Conservation (phyloP, 1,140 invertebrate species). For the Papilio helenus region DNA sequence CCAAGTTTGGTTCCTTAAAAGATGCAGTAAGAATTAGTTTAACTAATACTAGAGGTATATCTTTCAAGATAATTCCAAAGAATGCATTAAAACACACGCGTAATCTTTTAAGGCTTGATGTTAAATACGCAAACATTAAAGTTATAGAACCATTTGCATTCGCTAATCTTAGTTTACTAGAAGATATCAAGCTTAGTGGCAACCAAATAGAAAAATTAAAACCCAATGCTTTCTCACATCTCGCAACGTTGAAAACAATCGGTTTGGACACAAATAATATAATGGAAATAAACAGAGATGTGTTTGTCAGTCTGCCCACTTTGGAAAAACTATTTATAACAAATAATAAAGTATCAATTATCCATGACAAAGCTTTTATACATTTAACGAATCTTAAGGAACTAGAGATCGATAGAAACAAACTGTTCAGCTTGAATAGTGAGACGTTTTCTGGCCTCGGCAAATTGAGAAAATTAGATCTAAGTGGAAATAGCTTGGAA, state of each 20-base stretch:
- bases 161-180: slow-evolving; percentile 86
- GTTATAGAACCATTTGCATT: slow-evolving; percentile 87
- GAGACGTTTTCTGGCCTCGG: slow-evolving; percentile 88
- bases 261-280: slow-evolving; percentile 88
- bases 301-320: slow-evolving; percentile 87
- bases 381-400: slow-evolving; percentile 86
- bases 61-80: slow-evolving; percentile 87
- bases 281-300: slow-evolving; percentile 87
- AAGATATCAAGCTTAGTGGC: slow-evolving; percentile 86
- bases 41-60: slow-evolving; percentile 84
- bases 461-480: slow-evolving; percentile 85
- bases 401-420: slow-evolving; percentile 88
- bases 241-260: slow-evolving; percentile 85
- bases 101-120: slow-evolving; percentile 84
- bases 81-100: slow-evolving; percentile 85
- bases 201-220: slow-evolving; percentile 87
- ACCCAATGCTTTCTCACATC: slow-evolving; percentile 86
- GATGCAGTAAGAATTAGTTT: slow-evolving; percentile 86
- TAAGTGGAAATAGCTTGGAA: slow-evolving; percentile 87
- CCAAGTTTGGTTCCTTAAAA: slow-evolving; percentile 85
- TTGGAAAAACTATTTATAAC: slow-evolving; percentile 87
- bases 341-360: slow-evolving; percentile 87
- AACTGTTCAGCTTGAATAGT: slow-evolving; percentile 86
- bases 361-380: slow-evolving; percentile 89
- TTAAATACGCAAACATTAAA: slow-evolving; percentile 88